Conservation (phyloP, 2,797 vertebrate species). For the Danio aesculapii region DNA sequence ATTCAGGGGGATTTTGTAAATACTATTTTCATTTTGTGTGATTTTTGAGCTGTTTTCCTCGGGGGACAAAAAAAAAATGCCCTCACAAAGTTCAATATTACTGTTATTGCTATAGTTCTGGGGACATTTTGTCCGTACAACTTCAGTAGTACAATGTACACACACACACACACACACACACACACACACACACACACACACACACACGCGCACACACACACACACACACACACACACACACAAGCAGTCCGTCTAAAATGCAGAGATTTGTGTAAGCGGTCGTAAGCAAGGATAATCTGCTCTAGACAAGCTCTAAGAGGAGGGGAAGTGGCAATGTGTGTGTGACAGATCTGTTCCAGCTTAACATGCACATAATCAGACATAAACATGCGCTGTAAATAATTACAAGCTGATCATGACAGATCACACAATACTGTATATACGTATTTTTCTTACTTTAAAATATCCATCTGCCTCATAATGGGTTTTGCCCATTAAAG, state of each 20-base stretch:
- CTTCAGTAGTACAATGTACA: neutral
- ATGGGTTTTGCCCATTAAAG: neutral
- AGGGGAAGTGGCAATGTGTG: constrained; percentile 70
- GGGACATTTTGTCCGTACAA: too few relatives aligned
- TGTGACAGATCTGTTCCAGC: constrained; percentile 57
- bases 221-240: neutral
- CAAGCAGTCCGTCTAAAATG: constrained; percentile 62
- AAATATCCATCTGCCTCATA: neutral
- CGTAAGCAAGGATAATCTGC: constrained; percentile 59
- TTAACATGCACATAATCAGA: neutral
- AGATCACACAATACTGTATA: neutral
- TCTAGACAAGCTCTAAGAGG: constrained; percentile 73
- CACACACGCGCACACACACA: too few relatives aligned
- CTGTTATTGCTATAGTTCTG: too few relatives aligned
- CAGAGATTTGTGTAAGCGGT: constrained; percentile 76
- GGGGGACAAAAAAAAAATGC: too few relatives aligned
- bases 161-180: too few relatives aligned
- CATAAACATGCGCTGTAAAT: neutral
- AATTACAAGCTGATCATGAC: neutral
- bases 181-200: too few relatives aligned
- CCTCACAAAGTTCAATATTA: too few relatives aligned
- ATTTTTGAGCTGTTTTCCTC: too few relatives aligned
- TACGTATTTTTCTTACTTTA: neutral
- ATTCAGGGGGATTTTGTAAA: too few relatives aligned
- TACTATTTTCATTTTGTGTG: too few relatives aligned